A percentile compares a stretch with the other conserved stretches of the same genome.
Evolutionary conservation across 2,797 vertebrate species (phyloP).

Genomic region (Mus spretus): DNA sequence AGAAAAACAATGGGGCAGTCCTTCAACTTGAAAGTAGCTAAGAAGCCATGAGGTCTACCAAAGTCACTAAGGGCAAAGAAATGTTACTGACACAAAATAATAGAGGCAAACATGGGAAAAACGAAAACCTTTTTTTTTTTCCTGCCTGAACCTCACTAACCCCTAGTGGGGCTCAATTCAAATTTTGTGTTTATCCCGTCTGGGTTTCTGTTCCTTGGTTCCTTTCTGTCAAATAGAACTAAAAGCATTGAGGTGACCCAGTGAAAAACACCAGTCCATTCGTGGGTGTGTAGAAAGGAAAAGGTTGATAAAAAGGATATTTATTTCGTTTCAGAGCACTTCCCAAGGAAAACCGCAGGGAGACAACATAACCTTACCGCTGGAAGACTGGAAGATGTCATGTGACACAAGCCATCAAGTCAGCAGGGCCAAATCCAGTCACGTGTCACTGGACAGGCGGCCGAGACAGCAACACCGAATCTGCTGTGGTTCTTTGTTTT

Average conservation of each 20-base stretch:
- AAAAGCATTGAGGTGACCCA: slow-evolving; percentile 22
- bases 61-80: slow-evolving; percentile 11
- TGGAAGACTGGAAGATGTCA: background rate
- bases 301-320: slow-evolving; percentile 14
- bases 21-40: background rate
- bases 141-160: background rate
- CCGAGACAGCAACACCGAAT: background rate
- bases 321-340: slow-evolving; percentile 10
- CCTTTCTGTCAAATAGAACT: background rate
- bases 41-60: background rate
- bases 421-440: background rate
- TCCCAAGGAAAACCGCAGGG: background rate
- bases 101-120: background rate
- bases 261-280: background rate
- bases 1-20: background rate
- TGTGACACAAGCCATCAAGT: background rate
- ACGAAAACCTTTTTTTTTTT: background rate
- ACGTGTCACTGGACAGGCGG: accelerated
- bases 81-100: slow-evolving; percentile 23
- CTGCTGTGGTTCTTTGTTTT: background rate
- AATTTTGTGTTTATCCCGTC: background rate
- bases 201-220: background rate
- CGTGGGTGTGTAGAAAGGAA: background rate
- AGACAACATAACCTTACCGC: background rate
- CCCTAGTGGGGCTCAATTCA: background rate